Evolutionary conservation across 2,113 vertebrate species (phyloP).

Genomic region (cattle (Bos taurus)): DNA sequence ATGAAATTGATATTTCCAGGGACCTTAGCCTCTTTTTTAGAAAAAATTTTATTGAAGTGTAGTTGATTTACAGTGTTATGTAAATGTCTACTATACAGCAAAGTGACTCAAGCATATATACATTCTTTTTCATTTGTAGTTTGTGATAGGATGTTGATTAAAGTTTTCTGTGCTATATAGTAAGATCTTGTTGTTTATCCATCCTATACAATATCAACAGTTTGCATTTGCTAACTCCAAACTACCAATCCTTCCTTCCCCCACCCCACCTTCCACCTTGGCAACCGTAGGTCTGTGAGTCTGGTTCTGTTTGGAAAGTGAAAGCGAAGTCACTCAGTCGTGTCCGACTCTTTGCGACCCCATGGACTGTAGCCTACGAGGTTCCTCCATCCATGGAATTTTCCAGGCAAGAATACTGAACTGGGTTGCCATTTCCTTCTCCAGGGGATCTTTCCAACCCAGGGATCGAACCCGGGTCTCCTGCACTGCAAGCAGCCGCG

Average conservation of each 20-base stretch:
- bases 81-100: background rate
- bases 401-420: background rate
- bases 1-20: background rate
- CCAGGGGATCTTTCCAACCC: background rate
- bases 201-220: background rate
- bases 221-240: background rate
- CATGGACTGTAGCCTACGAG: background rate
- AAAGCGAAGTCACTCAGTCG: accelerated
- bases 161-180: background rate
- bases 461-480: background rate
- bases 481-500: background rate
- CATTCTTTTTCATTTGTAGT: background rate
- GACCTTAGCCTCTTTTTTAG: background rate
- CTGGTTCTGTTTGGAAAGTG: background rate
- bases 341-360: background rate
- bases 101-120: background rate
- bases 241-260: background rate
- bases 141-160: background rate
- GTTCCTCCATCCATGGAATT: background rate
- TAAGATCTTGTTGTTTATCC: background rate
- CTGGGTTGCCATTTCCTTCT: background rate
- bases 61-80: background rate
- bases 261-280: background rate
- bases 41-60: background rate
- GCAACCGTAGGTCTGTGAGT: background rate